These are phyloP conservation scores for Pseudobourletiella spinata DNA, from an alignment of 1,140 invertebrate genomes.

Conservation along the genomic window DNA sequence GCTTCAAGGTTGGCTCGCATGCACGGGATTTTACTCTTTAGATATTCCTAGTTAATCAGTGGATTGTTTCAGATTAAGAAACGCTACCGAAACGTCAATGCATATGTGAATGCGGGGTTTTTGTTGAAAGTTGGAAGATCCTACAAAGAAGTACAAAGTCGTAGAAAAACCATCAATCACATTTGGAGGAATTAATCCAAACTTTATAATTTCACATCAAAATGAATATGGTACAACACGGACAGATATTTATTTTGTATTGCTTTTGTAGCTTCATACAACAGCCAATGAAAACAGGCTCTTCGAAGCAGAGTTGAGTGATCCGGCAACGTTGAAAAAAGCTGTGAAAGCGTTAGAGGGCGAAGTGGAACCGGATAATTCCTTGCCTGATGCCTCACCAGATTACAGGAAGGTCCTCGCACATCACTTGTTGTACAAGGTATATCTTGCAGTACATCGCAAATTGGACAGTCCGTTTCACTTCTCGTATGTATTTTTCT, in stretches of 20 bases:
- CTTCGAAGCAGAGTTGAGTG: conserved; percentile 15
- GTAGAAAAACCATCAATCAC: conserved; percentile 50
- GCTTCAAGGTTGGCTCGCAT: too few species aligned
- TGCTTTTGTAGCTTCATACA: conserved; percentile 34
- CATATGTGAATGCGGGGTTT: too few species aligned
- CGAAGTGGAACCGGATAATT: conserved; percentile 54
- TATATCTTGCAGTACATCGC: too few species aligned
- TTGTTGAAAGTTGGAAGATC: conserved; percentile 53
- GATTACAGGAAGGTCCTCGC: conserved; percentile 47
- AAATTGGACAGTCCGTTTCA: too few species aligned
- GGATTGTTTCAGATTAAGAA: conserved; percentile 48
- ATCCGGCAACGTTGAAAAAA: conserved; percentile 46
- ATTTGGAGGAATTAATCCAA: conserved; percentile 62
- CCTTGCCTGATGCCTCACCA: conserved; percentile 54
- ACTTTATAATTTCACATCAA: too few species aligned
- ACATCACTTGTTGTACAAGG: conserved; percentile 47
- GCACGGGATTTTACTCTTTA: too few species aligned
- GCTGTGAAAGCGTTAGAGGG: conserved; percentile 49
- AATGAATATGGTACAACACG: too few species aligned
- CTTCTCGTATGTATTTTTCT: too few species aligned
- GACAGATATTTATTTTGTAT: too few species aligned
- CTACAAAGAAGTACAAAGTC: conserved; percentile 40
- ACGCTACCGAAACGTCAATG: conserved; percentile 61
- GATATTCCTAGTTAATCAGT: conserved; percentile 77
- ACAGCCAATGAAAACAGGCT: conserved; percentile 34